Conservation (phyloP, 2,113 vertebrate species). For the Strix aluco region DNA sequence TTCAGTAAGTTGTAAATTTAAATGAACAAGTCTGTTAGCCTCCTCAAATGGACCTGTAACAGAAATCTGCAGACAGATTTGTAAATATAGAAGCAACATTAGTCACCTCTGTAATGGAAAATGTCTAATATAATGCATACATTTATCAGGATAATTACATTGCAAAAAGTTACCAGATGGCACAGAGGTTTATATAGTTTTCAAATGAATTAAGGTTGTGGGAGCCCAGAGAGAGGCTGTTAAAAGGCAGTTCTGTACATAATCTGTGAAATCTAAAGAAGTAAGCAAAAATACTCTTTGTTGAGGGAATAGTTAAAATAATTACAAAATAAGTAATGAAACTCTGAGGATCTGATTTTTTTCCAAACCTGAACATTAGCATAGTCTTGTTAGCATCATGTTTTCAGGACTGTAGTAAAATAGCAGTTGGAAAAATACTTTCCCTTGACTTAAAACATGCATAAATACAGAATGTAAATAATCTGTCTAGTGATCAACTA, state of each 20-base stretch:
- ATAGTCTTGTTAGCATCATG: slow-evolving; percentile 30
- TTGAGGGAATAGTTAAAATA: slow-evolving; percentile 64
- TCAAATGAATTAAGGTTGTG: slow-evolving; percentile 49
- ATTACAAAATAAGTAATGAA: slow-evolving; percentile 61
- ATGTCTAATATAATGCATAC: slow-evolving; percentile 39
- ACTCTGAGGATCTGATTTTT: slow-evolving; percentile 24
- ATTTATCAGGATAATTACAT: slow-evolving; percentile 61
- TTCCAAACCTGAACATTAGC: slow-evolving; percentile 18
- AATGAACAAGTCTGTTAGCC: background rate
- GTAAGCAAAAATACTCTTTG: slow-evolving; percentile 45
- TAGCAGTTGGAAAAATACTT: background rate
- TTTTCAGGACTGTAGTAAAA: slow-evolving; percentile 1
- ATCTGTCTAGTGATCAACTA: background rate
- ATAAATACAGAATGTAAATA: background rate
- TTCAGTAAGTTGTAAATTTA: slow-evolving; percentile 8
- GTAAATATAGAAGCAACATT: slow-evolving; percentile 28
- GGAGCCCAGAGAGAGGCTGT: slow-evolving; percentile 45
- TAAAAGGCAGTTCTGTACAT: slow-evolving; percentile 55
- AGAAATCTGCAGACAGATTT: slow-evolving; percentile 39
- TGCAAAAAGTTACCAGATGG: slow-evolving; percentile 64
- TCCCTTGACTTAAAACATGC: background rate
- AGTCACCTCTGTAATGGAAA: slow-evolving; percentile 53
- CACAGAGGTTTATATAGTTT: slow-evolving; percentile 53
- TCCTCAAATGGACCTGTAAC: slow-evolving; percentile 5
- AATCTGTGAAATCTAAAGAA: slow-evolving; percentile 44